Evolutionary conservation across 2,797 vertebrate species (phyloP).

Genomic region (Ctenopoma multispine): DNA sequence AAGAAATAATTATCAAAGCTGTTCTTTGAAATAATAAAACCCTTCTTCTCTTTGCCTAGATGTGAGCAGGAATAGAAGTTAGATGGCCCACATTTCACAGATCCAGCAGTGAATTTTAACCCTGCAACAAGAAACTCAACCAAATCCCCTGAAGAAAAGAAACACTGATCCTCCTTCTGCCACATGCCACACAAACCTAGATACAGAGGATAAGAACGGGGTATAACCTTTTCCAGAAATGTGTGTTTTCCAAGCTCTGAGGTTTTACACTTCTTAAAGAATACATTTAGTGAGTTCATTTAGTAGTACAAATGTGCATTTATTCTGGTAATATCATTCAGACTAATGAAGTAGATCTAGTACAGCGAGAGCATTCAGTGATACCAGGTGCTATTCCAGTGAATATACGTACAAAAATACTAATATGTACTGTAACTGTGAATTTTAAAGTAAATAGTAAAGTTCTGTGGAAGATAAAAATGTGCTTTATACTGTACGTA

Average conservation of each 20-base stretch:
- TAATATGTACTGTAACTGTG: too few relatives aligned
- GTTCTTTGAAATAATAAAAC: constrained; percentile 42
- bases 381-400: too few relatives aligned
- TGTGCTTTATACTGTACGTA: too few relatives aligned
- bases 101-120: constrained; percentile 12
- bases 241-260: not conserved
- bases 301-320: too few relatives aligned
- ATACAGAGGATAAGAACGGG: not conserved
- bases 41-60: not conserved
- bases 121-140: constrained; percentile 1
- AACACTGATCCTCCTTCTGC: not conserved
- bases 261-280: too few relatives aligned
- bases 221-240: not conserved
- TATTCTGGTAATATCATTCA: too few relatives aligned
- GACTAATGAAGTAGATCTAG: too few relatives aligned
- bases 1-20: constrained; percentile 55
- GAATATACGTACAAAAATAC: too few relatives aligned
- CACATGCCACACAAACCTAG: not conserved
- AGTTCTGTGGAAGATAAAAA: too few relatives aligned
- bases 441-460: too few relatives aligned
- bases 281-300: too few relatives aligned
- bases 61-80: constrained; percentile 22
- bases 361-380: too few relatives aligned
- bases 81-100: not conserved
- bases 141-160: constrained; percentile 1